Percentiles rank a stretch among this genome's conserved stretches.
These are phyloP conservation scores for Campoletis raptor DNA, from an alignment of 2,888 invertebrate genomes.

Conservation along the genomic window DNA sequence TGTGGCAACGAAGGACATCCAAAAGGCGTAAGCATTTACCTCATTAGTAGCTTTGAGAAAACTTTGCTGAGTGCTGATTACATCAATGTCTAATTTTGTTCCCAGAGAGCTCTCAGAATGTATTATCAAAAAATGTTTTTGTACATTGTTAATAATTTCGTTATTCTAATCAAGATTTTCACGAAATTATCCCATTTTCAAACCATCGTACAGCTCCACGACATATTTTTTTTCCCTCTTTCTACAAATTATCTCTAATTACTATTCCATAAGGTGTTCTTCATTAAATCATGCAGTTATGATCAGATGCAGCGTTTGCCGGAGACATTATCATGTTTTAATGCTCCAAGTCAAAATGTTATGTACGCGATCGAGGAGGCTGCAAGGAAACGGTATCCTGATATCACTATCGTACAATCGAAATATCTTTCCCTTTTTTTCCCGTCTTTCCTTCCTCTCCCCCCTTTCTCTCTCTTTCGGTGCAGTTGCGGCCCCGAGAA, in stretches of 20 bases:
- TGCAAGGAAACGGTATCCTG: slow-evolving; percentile 34
- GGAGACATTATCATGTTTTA: slow-evolving; percentile 41
- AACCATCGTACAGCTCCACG: not conserved
- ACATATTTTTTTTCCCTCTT: not conserved
- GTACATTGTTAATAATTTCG: not conserved
- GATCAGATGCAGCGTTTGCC: slow-evolving; percentile 25
- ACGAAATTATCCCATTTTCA: not conserved
- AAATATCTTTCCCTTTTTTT: slow-evolving; percentile 28
- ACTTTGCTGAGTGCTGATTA: slow-evolving; percentile 36
- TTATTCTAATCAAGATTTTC: not conserved
- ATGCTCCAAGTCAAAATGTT: slow-evolving; percentile 10
- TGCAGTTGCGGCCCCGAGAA: slow-evolving; percentile 17
- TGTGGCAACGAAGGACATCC: slow-evolving; percentile 48
- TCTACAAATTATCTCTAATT: slow-evolving; percentile 11
- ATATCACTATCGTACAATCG: slow-evolving; percentile 56
- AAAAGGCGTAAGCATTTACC: slow-evolving; percentile 27
- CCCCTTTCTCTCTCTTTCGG: not conserved
- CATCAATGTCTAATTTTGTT: slow-evolving; percentile 12
- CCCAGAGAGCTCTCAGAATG: slow-evolving; percentile 18
- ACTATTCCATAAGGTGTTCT: not conserved
- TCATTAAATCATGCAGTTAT: slow-evolving; percentile 13
- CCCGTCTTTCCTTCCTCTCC: not conserved
- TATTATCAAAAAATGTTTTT: not conserved
- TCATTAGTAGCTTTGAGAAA: slow-evolving; percentile 54
- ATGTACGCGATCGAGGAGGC: slow-evolving; percentile 9